Evolutionary conservation across 1,140 invertebrate species (phyloP), one percentile per base, ranked within the genome.

Genomic region (Thalassaphorura encarpata): DNA sequence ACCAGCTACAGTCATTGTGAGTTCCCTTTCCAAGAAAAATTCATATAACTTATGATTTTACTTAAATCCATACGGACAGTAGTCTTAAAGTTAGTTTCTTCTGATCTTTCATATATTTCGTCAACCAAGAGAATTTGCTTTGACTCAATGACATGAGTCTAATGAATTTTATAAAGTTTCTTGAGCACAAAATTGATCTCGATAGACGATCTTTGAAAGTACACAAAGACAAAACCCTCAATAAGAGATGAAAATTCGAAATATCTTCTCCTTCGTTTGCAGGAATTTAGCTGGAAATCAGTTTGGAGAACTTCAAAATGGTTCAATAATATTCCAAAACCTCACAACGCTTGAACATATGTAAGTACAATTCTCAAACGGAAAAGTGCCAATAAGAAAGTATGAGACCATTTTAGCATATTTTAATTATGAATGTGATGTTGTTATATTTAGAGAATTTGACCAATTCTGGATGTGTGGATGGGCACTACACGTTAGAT

Each of bases 381-480:
- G 18, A 23, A 8, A 11, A 43, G 8, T 31, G 27, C 18, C 27
- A 40, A 52, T 31, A 29, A 26, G 21, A 31, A 18, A 15, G n/a
- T 28, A 31, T 48, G 11, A 5, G 11, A 36, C 27, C 18, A 13
- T 51, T 33, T 51, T 26, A 51, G 4, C 11, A 19, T 18, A 18
- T 15, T 13, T 24, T 27, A 19, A 23, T 16, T 45, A 13, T 15
- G 23, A 15, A 23, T 21, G 4, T 27, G 16, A 27, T 48, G 15
- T 27, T 39, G 47, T 48, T 48, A n/a, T n/a, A n/a, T 23, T 15
- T 19, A 82, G 80, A 31, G 79, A 81, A 65, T 82, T 82, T 66
- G 76, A 78, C 48, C 71, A 76, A 60, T 83, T 82, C 67, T 73
- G 76, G 61, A 71, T 78, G 67, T 83, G 81, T 63, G 70, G 71